Base-by-base conservation (phyloP, 2,797 vertebrate species). In the Ambastaia sidthimunki region DNA sequence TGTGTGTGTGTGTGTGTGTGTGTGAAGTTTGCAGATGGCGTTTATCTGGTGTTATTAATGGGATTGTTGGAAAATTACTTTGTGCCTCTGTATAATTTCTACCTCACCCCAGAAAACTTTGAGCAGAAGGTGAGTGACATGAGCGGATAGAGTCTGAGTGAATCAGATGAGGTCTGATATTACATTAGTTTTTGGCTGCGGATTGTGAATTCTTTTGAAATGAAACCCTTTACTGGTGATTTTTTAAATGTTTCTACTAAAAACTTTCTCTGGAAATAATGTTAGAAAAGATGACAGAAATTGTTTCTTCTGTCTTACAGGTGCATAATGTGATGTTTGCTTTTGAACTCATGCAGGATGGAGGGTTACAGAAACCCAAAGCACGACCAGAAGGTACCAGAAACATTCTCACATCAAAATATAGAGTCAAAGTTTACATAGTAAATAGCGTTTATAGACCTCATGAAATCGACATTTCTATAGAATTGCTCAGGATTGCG, bases 311-410 rank as follows among this genome's bases (percentile, higher is more conserved):
- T 87, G n/a, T 63, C 62, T n/a, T 77, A 68, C 88, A 99, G 98
- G 97, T 98, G 7, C 97, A 99, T 83, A 99, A 99, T 11, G 95
- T 99, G 76, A 90, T 96, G 0, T 98, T 99, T 85, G 95, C 98
- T 52, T 99, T 99, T 85, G 97, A 99, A 86, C 91, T 99, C 85
- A 99, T 99, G 98, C 95, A 98, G 72, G 98, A 99, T 0, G 97
- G 95, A 71, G 98, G 97, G 1, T 90, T 99, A 82, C 96, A 96
- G 92, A 98, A 97, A 84, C 97, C 98, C 47, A 99, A 99, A 92
- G 96, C 98, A 70, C 94, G 95, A 52, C 97, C 98, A 9, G 98
- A 99, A 97, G 98, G 98, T 99, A 94, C 23, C 31, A 44, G 9
- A 62, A 55, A 31, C 54, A 54, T 23, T n/a, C 52, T 62, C 59